These are phyloP conservation scores for Aphrophora alni DNA, from an alignment of 2,888 invertebrate species.

Conservation along the genomic window DNA sequence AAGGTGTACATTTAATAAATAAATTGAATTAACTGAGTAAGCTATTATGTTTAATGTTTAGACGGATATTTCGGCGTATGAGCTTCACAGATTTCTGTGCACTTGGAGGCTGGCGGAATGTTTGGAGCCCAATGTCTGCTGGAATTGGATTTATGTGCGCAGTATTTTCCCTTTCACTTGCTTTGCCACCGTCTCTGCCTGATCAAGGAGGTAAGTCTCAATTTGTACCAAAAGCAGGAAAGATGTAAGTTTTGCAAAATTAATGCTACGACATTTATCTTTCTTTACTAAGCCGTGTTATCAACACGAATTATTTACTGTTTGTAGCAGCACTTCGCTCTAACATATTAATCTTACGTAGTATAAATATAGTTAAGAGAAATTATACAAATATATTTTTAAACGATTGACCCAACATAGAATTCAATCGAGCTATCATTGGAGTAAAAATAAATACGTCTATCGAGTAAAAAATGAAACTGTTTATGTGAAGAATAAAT, in stretches of 20 bases:
- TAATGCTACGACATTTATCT: not conserved
- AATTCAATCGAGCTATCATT: too few species aligned
- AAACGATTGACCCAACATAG: too few species aligned
- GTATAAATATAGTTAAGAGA: too few species aligned
- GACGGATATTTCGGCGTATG: not conserved
- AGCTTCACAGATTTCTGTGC: not conserved
- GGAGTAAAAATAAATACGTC: too few species aligned
- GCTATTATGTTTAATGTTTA: not conserved
- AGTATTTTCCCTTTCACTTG: not conserved
- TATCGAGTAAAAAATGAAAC: too few species aligned
- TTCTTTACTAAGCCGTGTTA: not conserved
- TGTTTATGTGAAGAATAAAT: too few species aligned
- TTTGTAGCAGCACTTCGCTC: too few species aligned
- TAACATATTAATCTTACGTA: too few species aligned
- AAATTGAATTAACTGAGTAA: too few species aligned
- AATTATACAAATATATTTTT: too few species aligned
- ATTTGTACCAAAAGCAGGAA: not conserved
- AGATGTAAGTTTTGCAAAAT: not conserved
- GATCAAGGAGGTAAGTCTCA: constrained; percentile 9
- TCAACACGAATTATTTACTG: not conserved
- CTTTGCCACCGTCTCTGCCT: not conserved
- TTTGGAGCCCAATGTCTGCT: not conserved
- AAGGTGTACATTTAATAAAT: too few species aligned
- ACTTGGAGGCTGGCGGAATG: not conserved
- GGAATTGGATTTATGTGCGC: not conserved